phyloP scores from a whole-genome alignment of 1,140 invertebrate species.

The Lineus longissimus region DNA sequence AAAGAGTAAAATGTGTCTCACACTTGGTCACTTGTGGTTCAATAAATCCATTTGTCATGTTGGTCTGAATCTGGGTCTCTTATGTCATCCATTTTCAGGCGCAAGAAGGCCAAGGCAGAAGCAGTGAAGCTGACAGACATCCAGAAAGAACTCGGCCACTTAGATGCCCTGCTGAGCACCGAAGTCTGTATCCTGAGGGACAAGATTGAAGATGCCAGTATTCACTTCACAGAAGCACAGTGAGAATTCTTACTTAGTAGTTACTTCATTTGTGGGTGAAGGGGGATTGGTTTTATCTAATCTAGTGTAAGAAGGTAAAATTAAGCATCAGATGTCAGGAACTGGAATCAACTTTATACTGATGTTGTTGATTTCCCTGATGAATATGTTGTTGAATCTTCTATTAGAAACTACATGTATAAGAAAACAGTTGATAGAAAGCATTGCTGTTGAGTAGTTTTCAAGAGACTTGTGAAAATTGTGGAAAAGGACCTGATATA shows the following conservation, averaged over 20 bases:
- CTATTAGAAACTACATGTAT: no score
- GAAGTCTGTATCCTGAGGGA: slow-evolving; percentile 72
- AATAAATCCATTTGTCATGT: not conserved
- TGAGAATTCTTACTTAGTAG: slow-evolving; percentile 32
- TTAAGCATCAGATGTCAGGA: no score
- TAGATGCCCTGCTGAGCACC: slow-evolving; percentile 61
- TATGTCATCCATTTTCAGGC: slow-evolving; percentile 50
- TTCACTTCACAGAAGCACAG: slow-evolving; percentile 63
- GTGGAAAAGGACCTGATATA: no score
- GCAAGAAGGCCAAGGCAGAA: slow-evolving; percentile 69
- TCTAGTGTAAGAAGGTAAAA: no score
- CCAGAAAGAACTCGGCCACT: slow-evolving; percentile 67
- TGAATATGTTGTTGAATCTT: no score
- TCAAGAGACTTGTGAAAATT: no score
- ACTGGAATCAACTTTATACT: no score
- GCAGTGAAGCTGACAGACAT: slow-evolving; percentile 66
- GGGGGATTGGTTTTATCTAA: no score
- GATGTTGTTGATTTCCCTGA: no score
- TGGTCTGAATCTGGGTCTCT: no score
- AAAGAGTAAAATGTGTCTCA: not conserved
- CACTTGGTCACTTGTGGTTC: not conserved
- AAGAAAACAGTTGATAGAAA: no score
- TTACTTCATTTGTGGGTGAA: not conserved
- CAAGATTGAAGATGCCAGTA: slow-evolving; percentile 71
- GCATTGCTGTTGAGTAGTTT: no score